These are phyloP conservation scores for Phainopepla nitens DNA, from an alignment of 2,113 vertebrate genomes.

Conservation along the genomic window DNA sequence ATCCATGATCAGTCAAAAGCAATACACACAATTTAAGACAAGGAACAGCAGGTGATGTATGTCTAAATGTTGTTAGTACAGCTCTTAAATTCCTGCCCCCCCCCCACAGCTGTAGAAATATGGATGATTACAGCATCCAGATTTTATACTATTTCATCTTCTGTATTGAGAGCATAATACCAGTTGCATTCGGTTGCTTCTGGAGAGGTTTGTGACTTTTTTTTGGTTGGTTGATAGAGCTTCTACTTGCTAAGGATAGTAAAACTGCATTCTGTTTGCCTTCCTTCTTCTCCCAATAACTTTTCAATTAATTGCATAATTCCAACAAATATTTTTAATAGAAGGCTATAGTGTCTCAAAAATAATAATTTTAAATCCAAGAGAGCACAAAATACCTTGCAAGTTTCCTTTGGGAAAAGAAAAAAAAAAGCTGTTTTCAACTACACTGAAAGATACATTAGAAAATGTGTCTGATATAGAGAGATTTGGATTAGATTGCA, in stretches of 20 bases:
- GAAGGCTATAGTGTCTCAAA: not conserved
- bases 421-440: not conserved
- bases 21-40: not conserved
- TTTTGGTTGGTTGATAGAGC: not conserved
- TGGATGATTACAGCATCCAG: not conserved
- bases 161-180: not conserved
- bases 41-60: not conserved
- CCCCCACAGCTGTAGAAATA: not conserved
- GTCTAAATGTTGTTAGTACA: not conserved
- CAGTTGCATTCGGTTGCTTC: not conserved
- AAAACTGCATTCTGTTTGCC: not conserved
- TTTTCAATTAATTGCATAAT: not conserved
- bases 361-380: not conserved
- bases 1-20: not conserved
- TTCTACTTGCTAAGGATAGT: not conserved
- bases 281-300: not conserved
- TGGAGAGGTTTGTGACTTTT: not conserved
- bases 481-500: not conserved
- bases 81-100: not conserved
- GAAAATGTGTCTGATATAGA: not conserved
- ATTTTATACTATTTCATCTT: not conserved
- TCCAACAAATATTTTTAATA: not conserved
- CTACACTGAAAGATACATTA: not conserved
- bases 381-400: not conserved
- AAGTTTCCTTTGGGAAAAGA: not conserved